A percentile compares a stretch with the other conserved stretches of the same genome.
Evolutionary conservation across 2,113 vertebrate genomes (phyloP).

Genomic region (Epinephelus cyanopodus): DNA sequence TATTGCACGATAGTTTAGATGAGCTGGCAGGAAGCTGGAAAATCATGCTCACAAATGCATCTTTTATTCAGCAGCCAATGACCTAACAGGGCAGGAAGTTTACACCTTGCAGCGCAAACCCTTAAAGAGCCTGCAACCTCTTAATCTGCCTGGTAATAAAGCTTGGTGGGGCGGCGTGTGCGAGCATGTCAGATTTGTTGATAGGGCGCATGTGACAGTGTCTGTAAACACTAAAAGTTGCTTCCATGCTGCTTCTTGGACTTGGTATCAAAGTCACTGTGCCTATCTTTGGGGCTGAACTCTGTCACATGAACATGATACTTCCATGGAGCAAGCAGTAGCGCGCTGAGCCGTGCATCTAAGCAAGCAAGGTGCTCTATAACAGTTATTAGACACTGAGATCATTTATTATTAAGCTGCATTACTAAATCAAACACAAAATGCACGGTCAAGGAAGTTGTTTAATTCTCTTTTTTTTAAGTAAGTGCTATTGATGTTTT

Average conservation of each 20-base stretch:
- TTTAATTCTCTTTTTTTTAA: no score
- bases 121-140: neutral
- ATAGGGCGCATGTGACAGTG: constrained; percentile 43
- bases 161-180: neutral
- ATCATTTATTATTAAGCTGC: constrained; percentile 26
- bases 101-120: constrained; percentile 1
- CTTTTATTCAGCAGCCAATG: neutral
- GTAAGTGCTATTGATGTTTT: no score
- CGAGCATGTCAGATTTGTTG: constrained; percentile 26
- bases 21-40: neutral
- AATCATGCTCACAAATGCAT: neutral
- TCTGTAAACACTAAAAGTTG: constrained; percentile 65
- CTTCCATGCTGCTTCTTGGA: constrained; percentile 38
- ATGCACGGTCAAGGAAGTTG: neutral
- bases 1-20: neutral
- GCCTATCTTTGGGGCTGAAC: constrained; percentile 73
- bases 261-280: constrained; percentile 31
- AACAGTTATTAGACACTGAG: constrained; percentile 1
- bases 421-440: neutral
- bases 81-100: neutral
- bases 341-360: neutral
- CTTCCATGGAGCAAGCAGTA: constrained; percentile 31
- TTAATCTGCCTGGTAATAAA: neutral
- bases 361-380: constrained; percentile 16
- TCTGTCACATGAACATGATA: constrained; percentile 69